Base-by-base conservation (phyloP, 2,113 vertebrate genomes). In the Coturnix japonica region DNA sequence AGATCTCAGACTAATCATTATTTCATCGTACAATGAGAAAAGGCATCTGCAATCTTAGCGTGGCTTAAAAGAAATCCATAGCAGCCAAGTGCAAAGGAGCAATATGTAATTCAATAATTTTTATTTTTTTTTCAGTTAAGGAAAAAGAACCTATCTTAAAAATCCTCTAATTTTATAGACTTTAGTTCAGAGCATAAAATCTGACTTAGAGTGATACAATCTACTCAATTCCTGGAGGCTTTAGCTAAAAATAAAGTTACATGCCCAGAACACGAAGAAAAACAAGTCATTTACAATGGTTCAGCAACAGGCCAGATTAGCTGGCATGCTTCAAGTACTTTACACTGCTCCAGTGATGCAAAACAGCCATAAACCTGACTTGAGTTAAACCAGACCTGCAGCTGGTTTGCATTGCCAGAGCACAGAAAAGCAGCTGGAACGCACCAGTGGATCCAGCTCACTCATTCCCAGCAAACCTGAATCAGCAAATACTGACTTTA, bases 241-340 rank as follows among this genome's bases (percentile, higher is more conserved):
- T 93, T 47, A 39, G 65, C 88, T 92, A 76, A 54, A 95, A 90
- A 90, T 81, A 71, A 85, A 90, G 63, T 77, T 85, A 84, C 67
- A 81, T 5, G 44, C 23, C 79, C 75, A 85, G 83, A 93, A 87
- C 73, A 94, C 4, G 71, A 96, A 82, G 84, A 87, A 94, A 95
- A 95, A 70, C 86, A 95, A 95, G 71, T 73, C 6, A 82, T 93
- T 95, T 92, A 63, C 66, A 93, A 95, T n/a, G 81, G 91, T 93
- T 96, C 94, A 95, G 66, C 90, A 85, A 90, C 2, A 92, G 93
- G 92, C 92, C 84, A 94, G 87, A 95, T 92, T 73, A 93, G 91
- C 51, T 85, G 87, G 92, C 89, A 85, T 63, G 91, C 85, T 91
- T 94, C 89, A 92, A 81, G 84, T 89, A 92, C 89, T 93, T 94